Evolutionary conservation across 2,797 vertebrate species (phyloP), one percentile per base, ranked within the genome.

Genomic region (Cheirogaleus major): DNA sequence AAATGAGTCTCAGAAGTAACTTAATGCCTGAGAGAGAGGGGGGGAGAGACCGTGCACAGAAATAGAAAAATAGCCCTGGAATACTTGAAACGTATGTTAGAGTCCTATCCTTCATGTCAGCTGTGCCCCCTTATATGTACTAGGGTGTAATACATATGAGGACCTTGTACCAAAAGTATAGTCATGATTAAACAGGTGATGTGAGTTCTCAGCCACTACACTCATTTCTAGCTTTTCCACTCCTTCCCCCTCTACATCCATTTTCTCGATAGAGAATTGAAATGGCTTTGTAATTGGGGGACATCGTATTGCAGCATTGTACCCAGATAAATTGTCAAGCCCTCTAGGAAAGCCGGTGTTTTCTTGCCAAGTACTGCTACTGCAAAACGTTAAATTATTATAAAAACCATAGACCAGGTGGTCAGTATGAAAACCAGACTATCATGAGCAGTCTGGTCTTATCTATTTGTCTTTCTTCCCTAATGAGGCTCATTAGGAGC

Each of bases 381-480:
- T 79, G 30, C 38, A 70, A 88, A 92, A 84, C 89, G 35, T 90
- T 73, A 93, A 93, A 83, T 83, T 41, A 43, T 82, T 89, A 48
- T 85, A 48, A 95, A 94, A 96, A 93, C 14, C 4, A 35, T 59
- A 89, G 38, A 79, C 45, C 35, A 65, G 32, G n/a, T 93, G 43
- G 67, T 97, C 81, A 85, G 22, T 80, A 83, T 95, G 85, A 96
- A 95, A 95, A 67, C 7, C 13, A 95, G 82, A 86, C 38, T 22
- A 7, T 45, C 50, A 91, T 67, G 70, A 95, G n/a, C 69, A 91
- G 96, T 95, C 52, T 91, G 69, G 7, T 72, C 43, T 79, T 92
- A 67, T 83, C 73, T 95, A 22, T 93, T 45, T 82, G 30, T 57
- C 18, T n/a, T 32, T 93, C 50, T 78, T 67, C 30, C 75, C 41